Evolutionary conservation across 2,797 vertebrate species (phyloP).

Genomic region (Phaenicophaeus curvirostris): DNA sequence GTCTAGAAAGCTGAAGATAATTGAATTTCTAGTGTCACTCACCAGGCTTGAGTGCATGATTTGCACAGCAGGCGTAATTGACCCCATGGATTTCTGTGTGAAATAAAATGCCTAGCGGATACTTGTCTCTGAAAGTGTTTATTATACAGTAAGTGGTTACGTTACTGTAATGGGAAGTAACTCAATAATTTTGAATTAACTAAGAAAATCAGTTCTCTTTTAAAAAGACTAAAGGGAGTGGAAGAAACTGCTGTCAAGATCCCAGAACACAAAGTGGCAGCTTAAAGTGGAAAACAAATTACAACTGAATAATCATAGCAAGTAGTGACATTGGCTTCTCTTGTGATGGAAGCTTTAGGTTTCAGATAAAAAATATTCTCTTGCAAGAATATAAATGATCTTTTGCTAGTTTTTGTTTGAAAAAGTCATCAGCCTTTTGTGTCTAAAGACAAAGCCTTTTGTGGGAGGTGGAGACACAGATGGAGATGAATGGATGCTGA

Average conservation of each 20-base stretch:
- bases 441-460: background rate
- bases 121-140: background rate
- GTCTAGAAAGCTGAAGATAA: background rate
- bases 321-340: background rate
- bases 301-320: background rate
- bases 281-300: background rate
- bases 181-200: background rate
- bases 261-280: background rate
- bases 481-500: background rate
- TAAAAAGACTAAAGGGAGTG: background rate
- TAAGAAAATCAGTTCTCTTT: background rate
- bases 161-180: background rate
- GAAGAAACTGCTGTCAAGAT: background rate
- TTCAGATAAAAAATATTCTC: background rate
- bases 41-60: background rate
- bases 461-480: accelerated
- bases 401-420: background rate
- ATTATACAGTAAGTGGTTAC: background rate
- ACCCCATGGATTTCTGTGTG: background rate
- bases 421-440: background rate
- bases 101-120: background rate
- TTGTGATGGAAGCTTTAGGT: background rate
- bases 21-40: background rate
- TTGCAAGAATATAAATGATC: background rate
- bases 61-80: background rate